phyloP scores from a whole-genome alignment of 2,113 vertebrate genomes.

The Manacus vitellinus region DNA sequence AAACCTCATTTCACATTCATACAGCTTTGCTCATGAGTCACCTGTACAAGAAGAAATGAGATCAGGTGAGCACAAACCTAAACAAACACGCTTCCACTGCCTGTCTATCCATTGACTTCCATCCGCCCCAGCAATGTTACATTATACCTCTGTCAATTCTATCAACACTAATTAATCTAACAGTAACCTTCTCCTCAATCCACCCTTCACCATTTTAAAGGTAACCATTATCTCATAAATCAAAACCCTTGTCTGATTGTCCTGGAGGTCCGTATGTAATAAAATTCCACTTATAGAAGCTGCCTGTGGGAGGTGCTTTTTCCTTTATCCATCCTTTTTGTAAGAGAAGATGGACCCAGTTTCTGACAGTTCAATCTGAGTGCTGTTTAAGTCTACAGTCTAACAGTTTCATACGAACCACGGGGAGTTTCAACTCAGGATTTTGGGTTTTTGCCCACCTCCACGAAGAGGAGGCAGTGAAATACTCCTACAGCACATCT shows the following conservation, averaged over 20 bases:
- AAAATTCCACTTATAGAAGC: not conserved
- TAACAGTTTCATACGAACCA: not conserved
- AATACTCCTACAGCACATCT: not conserved
- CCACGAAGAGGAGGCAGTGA: fast-evolving
- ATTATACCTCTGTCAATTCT: not conserved
- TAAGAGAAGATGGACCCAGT: not conserved
- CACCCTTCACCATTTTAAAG: not conserved
- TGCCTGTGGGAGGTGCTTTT: not conserved
- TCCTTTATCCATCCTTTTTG: not conserved
- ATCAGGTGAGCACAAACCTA: not conserved
- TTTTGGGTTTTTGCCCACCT: not conserved
- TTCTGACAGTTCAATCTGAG: not conserved
- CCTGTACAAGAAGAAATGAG: not conserved
- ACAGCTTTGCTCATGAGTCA: not conserved
- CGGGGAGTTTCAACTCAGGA: fast-evolving
- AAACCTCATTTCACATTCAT: not conserved
- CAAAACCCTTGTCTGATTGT: not conserved
- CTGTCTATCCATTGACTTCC: not conserved
- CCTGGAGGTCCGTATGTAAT: not conserved
- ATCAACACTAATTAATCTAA: slow-evolving; percentile 30
- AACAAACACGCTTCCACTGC: not conserved
- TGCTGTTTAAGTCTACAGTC: not conserved
- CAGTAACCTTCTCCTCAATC: not conserved
- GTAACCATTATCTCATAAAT: not conserved
- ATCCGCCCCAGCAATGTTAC: not conserved